Evolutionary conservation across 2,888 invertebrate species (phyloP), one percentile per base, ranked within the genome.

Genomic region (Drosophila koepferae): DNA sequence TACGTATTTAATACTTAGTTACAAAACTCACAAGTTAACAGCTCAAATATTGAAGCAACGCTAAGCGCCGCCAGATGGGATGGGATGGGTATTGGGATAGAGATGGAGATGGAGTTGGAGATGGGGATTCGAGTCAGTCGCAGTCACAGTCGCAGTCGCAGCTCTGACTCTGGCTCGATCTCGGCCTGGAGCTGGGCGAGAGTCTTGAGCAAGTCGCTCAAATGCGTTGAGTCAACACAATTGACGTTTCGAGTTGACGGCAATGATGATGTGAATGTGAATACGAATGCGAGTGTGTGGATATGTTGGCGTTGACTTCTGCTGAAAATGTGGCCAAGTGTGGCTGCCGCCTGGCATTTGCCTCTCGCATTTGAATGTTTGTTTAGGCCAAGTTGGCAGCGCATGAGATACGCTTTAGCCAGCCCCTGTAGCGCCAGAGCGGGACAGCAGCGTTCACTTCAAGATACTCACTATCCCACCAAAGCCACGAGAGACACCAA

Each of bases 181-280:
- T 36, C 36, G n/a, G 58, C 12, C 10, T 28, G 46, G 8, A 6
- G 12, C 49, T 53, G 56, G 44, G 41, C 31, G 48, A 55, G 81
- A 58, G 51, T 18, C 48, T 12, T 55, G 65, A 34, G 80, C 60
- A 18, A 48, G 59, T 48, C 59, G 59, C 80, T 77, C 73, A 73
- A 88, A 89, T 84, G 80, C 86, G 77, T 90, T 77, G 78, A 86
- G 87, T 84, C 85, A 90, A 86, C 85, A 81, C 67, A 75, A 89
- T 86, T 90, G 86, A 87, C 82, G 89, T 90, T 85, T 86, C 77
- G 85, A 90, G 81, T 89, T 86, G 89, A 89, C 76, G 81, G 65
- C 67, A 71, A 74, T 72, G 73, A 61, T 71, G 69, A 43, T 82
- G 48, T 75, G 62, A 43, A 12, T 63, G 16, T 40, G n/a, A 40